These are phyloP conservation scores for Podarcis lilfordi DNA, from an alignment of 2,797 vertebrate species.

Conservation along the genomic window DNA sequence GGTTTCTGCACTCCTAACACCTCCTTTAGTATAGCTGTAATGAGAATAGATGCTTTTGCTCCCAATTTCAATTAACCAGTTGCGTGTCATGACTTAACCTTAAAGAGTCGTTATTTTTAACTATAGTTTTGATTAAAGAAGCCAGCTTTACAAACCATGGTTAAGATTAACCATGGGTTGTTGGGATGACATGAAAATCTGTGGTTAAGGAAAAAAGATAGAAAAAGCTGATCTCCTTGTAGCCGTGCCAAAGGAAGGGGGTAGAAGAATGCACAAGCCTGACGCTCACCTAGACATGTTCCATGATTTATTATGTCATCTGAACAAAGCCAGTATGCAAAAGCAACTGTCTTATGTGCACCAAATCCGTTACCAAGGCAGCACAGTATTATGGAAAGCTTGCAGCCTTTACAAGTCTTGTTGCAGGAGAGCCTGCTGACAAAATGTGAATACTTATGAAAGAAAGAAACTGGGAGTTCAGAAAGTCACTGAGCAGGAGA, in stretches of 20 bases:
- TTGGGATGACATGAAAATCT: neutral
- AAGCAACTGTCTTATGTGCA: neutral
- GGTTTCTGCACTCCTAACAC: neutral
- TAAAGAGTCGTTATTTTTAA: neutral
- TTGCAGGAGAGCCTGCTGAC: constrained; percentile 3
- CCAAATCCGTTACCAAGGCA: constrained; percentile 49
- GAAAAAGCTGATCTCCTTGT: neutral
- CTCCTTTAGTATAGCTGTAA: neutral
- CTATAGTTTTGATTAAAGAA: neutral
- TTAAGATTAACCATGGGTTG: no score
- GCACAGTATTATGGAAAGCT: constrained; percentile 14
- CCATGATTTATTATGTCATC: neutral
- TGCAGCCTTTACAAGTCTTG: neutral
- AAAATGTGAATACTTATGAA: constrained; percentile 4
- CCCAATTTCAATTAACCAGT: neutral
- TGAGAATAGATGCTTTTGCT: neutral
- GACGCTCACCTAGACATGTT: neutral
- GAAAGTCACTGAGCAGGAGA: neutral
- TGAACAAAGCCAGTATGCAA: neutral
- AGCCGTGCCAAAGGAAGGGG: neutral
- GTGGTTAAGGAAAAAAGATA: neutral
- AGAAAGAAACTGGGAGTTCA: neutral
- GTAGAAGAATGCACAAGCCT: neutral
- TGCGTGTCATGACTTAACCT: neutral
- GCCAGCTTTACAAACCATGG: neutral